phyloP scores from a whole-genome alignment of 2,888 invertebrate genomes.

The Mactromeris polynyma region DNA sequence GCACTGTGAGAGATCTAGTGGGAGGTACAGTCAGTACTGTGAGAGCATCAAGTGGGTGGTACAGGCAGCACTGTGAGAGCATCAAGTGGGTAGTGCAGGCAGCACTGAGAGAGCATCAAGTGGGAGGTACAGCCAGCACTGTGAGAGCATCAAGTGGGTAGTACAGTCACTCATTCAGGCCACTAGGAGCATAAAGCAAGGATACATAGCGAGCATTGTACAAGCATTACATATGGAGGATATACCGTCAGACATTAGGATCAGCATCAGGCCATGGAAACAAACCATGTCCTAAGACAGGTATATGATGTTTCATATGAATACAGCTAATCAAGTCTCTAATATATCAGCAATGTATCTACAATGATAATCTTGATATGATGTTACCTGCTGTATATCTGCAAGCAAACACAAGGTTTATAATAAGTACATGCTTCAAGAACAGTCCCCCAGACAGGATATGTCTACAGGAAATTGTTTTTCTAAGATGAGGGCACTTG shows the following conservation, averaged over 20 bases:
- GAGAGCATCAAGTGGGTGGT: not conserved
- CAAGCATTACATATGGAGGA: too few relatives aligned
- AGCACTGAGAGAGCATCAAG: too few relatives aligned
- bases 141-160: too few relatives aligned
- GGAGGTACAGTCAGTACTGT: not conserved
- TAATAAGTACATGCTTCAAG: not conserved
- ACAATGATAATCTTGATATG: not conserved
- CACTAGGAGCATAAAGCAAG: too few relatives aligned
- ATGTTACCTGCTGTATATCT: constrained; percentile 8
- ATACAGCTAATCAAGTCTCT: not conserved
- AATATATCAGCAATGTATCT: constrained; percentile 9
- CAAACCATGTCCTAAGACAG: not conserved
- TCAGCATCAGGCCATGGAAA: not conserved
- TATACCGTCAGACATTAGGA: not conserved
- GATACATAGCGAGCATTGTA: too few relatives aligned
- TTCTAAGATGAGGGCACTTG: not conserved
- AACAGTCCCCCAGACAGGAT: not conserved
- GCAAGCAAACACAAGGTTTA: not conserved
- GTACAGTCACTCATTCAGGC: too few relatives aligned
- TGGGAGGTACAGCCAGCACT: too few relatives aligned
- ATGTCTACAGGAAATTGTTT: not conserved
- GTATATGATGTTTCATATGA: not conserved
- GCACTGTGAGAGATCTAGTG: not conserved
- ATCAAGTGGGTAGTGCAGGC: too few relatives aligned
- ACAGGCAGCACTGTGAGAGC: too few relatives aligned